Evolutionary conservation across 2,888 invertebrate species (phyloP), one percentile per base, ranked within the genome.

Genomic region (Rhingia rostrata): DNA sequence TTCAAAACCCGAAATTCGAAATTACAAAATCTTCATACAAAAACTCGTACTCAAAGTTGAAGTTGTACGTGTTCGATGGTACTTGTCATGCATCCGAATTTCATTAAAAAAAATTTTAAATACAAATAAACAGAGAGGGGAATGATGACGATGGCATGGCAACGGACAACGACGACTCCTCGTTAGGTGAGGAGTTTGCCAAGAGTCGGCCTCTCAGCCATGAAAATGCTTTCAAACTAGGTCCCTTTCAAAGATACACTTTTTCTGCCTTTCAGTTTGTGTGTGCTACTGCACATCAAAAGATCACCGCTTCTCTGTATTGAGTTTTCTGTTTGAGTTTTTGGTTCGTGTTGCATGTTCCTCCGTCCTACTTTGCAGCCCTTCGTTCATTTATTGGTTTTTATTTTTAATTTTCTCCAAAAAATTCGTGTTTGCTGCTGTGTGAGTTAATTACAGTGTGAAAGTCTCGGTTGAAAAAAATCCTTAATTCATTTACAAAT

Each of bases 71-170:
- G 77, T 54, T 70, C 72, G 41, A 14, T 14, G 35, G 70, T 54
- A 41, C 70, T 75, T 70, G 70, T 45, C 33, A 53, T 81, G 74
- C 69, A 63, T 74, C 69, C 51, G 63, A 74, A 69, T 81, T 74
- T 56, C 61, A 69, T 63, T 69, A 41, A 54, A 66, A 14, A 49
- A 22, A 53, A 43, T 47, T 47, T 22, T 12, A 54, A n/a, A 67
- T 37, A 37, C 3, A 37, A 5, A 37, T 1, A 37, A 5, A 22
- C 4, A 14, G 33, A 41, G 10, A n/a, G 9, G 54, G 12, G 69
- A 56, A 63, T 12, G 39, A 47, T 14, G 22, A 2, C 22, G 22
- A 22, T 22, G 22, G 22, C 22, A 2, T 22, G 22, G 22, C 22
- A 22, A 22, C 22, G 22, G 22, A 2, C 22, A 22, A 22, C 22